A percentile compares a stretch with the other conserved stretches of the same genome.
These are phyloP conservation scores for Melangyna quadrimaculata DNA, from an alignment of 2,888 invertebrate species.

Conservation along the genomic window DNA sequence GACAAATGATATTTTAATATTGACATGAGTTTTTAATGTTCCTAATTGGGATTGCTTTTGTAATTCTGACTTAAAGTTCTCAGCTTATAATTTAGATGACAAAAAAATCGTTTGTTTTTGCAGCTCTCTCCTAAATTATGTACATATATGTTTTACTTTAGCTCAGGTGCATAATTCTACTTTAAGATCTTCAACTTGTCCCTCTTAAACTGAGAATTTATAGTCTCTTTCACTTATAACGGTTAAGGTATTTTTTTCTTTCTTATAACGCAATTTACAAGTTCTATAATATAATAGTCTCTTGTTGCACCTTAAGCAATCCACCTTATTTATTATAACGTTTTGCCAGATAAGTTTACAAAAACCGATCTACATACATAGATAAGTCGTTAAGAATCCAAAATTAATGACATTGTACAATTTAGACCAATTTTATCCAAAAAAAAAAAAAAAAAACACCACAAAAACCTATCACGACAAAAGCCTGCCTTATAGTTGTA, in stretches of 20 bases:
- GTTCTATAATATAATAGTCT: not conserved
- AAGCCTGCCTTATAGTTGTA: not conserved
- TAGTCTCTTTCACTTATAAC: not conserved
- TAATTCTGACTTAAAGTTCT: too few species aligned
- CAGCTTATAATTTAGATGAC: too few species aligned
- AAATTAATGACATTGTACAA: constrained; percentile 3
- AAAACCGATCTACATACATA: constrained; percentile 1
- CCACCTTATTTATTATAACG: not conserved
- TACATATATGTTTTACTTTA: too few species aligned
- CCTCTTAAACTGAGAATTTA: not conserved
- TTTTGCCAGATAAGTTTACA: not conserved
- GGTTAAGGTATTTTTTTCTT: not conserved
- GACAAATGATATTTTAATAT: too few species aligned
- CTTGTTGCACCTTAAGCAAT: not conserved
- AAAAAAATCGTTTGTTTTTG: too few species aligned
- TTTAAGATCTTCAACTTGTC: too few species aligned
- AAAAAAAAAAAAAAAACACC: not conserved
- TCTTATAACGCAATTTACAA: not conserved
- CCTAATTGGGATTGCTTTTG: too few species aligned
- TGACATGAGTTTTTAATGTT: too few species aligned
- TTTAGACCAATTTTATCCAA: not conserved
- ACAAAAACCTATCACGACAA: not conserved
- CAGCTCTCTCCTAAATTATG: too few species aligned
- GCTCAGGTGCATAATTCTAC: too few species aligned
- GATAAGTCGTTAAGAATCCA: not conserved